phyloP scores from a whole-genome alignment of 2,113 vertebrate species.

The Elephantulus edwardii region DNA sequence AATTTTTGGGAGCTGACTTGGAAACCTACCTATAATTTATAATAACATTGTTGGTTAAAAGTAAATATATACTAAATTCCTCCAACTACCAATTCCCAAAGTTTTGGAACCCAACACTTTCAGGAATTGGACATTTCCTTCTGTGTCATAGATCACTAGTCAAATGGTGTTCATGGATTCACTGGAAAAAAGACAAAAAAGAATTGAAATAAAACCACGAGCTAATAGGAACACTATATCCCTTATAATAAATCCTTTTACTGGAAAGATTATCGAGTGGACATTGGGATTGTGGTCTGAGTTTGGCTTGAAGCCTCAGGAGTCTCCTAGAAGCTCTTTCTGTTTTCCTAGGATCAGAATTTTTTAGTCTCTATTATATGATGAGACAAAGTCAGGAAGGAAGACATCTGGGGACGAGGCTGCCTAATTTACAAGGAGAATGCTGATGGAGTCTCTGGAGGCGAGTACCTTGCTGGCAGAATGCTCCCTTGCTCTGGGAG shows the following conservation, averaged over 20 bases:
- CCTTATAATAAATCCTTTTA: neutral
- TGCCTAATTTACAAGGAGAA: accelerated
- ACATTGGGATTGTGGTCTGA: neutral
- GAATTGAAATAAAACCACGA: neutral
- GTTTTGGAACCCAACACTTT: neutral
- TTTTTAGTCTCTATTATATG: neutral
- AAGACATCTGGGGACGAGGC: neutral
- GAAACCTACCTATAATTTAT: neutral
- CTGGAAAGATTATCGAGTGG: neutral
- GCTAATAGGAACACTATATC: neutral
- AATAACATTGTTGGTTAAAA: neutral
- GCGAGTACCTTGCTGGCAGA: neutral
- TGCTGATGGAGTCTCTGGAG: neutral
- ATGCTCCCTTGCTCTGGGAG: neutral
- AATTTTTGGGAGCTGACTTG: neutral
- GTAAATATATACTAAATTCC: slow-evolving; percentile 1
- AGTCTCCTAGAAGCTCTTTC: neutral
- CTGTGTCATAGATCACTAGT: neutral
- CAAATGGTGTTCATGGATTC: neutral
- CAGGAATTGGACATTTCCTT: slow-evolving; percentile 12
- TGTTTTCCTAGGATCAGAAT: neutral
- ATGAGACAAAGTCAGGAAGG: neutral
- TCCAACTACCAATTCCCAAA: neutral
- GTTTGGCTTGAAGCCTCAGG: neutral
- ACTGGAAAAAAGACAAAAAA: neutral